phyloP scores from a whole-genome alignment of 1,140 invertebrate genomes.

The Cheumatopsyche charites region DNA sequence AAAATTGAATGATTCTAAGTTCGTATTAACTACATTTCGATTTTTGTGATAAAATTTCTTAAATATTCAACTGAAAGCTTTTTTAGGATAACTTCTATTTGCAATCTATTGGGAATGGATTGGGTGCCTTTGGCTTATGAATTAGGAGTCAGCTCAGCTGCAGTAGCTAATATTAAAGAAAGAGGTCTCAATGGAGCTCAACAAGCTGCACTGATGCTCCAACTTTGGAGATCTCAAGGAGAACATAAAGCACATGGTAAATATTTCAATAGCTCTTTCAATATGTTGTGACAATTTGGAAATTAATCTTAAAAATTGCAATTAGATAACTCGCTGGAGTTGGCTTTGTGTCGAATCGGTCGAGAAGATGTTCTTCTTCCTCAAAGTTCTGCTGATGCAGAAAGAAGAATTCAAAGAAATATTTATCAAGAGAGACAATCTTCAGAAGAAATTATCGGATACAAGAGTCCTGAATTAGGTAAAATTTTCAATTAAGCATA shows the following conservation, averaged over 20 bases:
- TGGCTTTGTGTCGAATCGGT: slow-evolving; percentile 85
- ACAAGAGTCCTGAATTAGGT: slow-evolving; percentile 54
- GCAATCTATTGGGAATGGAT: slow-evolving; percentile 88
- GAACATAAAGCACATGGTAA: slow-evolving; percentile 78
- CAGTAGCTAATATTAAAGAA: slow-evolving; percentile 83
- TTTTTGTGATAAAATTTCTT: neutral
- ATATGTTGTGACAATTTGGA: too few species aligned
- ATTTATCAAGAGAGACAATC: slow-evolving; percentile 66
- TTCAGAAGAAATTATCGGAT: slow-evolving; percentile 61
- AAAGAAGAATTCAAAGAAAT: slow-evolving; percentile 73
- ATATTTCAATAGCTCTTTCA: neutral
- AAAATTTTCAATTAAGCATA: slow-evolving; percentile 1
- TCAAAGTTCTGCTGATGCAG: slow-evolving; percentile 86
- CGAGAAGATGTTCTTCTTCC: slow-evolving; percentile 91
- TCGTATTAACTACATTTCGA: slow-evolving; percentile 4
- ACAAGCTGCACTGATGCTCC: slow-evolving; percentile 92
- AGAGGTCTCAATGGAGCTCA: slow-evolving; percentile 84
- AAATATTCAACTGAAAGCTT: slow-evolving; percentile 48
- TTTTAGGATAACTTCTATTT: slow-evolving; percentile 88
- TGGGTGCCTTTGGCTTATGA: slow-evolving; percentile 89
- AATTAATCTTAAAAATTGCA: slow-evolving; percentile 45
- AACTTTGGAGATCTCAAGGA: slow-evolving; percentile 78
- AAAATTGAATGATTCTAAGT: slow-evolving; percentile 58
- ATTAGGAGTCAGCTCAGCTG: slow-evolving; percentile 83
- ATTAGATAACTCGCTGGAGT: slow-evolving; percentile 83